phyloP scores from a whole-genome alignment of 2,888 invertebrate species.

The Sericinus montela region DNA sequence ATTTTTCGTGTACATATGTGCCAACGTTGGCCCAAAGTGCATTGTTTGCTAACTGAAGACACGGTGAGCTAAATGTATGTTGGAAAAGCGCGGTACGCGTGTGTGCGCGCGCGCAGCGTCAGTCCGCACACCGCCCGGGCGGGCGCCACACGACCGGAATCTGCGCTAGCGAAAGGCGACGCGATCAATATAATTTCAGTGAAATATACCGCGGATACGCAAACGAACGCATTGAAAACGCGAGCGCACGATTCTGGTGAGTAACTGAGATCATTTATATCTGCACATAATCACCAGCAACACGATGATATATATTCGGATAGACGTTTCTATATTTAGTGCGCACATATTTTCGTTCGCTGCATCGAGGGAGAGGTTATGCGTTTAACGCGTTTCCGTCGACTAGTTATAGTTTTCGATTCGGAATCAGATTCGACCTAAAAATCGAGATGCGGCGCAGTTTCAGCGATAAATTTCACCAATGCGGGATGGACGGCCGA shows the following conservation, averaged over 20 bases:
- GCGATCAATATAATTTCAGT: constrained; percentile 61
- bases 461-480: constrained; percentile 26
- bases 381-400: constrained; percentile 45
- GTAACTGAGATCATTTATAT: constrained; percentile 31
- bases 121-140: constrained; percentile 78
- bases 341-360: constrained; percentile 59
- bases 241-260: constrained; percentile 76
- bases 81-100: constrained; percentile 23
- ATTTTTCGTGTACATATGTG: neutral
- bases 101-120: constrained; percentile 43
- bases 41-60: constrained; percentile 12
- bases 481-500: constrained; percentile 30
- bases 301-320: constrained; percentile 22
- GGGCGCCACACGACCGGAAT: constrained; percentile 78
- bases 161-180: constrained; percentile 69
- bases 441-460: constrained; percentile 21
- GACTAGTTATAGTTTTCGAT: constrained; percentile 25
- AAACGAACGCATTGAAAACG: constrained; percentile 49
- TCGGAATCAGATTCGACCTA: constrained; percentile 21
- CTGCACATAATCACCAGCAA: constrained; percentile 6
- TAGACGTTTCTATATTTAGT: constrained; percentile 49
- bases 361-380: constrained; percentile 50
- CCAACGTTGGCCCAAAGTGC: neutral
- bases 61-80: constrained; percentile 12
- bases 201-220: constrained; percentile 64